Base-by-base conservation (phyloP, 1,140 invertebrate species). In the Cotesia glomerata region DNA sequence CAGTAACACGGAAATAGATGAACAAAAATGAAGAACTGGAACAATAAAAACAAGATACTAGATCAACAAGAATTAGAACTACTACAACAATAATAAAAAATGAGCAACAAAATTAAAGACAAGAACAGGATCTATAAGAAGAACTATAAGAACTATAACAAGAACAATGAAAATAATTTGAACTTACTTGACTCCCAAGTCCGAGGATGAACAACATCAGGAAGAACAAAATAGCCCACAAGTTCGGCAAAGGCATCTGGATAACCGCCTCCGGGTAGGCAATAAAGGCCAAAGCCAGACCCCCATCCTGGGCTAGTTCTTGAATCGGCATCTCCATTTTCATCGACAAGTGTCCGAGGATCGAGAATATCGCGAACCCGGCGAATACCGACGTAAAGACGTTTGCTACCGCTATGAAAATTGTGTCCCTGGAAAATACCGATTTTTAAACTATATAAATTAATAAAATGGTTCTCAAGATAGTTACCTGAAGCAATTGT, bases 201-300 rank as follows among this genome's bases (percentile, higher is more conserved):
- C 93, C 94, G 1, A 95, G 87, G 13, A 93, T 90, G 74, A 95
- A 91, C 35, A 95, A 87, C 93, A 95, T 95, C 67, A 95, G 88
- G 88, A 97, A 97, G 86, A 97, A 97, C 0, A 95, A 82, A 7
- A 93, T 87, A 0, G 93, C 90, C 95, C 95, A 96, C 3, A 95
- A 80, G 68, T 92, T 92, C 0, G 94, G 89, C 34, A 91, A 79
- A 0, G 94, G 94, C 89, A 96, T 91, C 66, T 91, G 89, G 0
- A 93, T 88, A n/a, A 96, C 87, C 0, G 94, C 94, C 86, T 95
- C 92, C 0, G 93, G 92, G 84, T 95, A 96, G 1, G 91, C 93
- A 8, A 95, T 90, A 80, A 95, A 96, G 0, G 93, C 93, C 26
- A 95, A 81, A 0, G 93, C 94, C 13, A 93, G 91, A 0, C 93